phyloP scores from a whole-genome alignment of 37 sponge, comb jelly and placozoan species.

The Aphrocallistes beatrix region DNA sequence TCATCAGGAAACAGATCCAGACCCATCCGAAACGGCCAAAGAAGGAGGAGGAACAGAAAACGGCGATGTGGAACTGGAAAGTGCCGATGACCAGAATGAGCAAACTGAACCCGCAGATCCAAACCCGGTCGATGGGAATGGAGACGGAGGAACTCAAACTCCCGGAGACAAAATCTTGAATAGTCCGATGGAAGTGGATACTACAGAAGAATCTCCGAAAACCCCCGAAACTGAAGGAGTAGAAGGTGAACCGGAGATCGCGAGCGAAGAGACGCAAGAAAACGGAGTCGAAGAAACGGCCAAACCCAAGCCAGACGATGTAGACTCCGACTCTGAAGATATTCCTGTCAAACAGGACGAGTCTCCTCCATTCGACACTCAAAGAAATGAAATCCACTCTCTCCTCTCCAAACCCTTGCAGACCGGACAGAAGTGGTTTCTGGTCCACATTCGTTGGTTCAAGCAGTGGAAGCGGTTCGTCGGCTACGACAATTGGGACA shows the following conservation, averaged over 20 bases:
- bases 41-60: too few relatives aligned
- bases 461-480: constrained; percentile 90
- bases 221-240: too few relatives aligned
- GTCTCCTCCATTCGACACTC: neutral
- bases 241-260: neutral
- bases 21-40: too few relatives aligned
- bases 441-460: constrained; percentile 71
- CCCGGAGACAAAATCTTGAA: too few relatives aligned
- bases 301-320: neutral
- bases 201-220: too few relatives aligned
- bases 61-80: too few relatives aligned
- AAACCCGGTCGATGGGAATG: too few relatives aligned
- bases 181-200: too few relatives aligned
- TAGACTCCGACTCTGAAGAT: neutral
- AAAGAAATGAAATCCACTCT: neutral
- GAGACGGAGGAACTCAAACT: too few relatives aligned
- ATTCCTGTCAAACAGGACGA: neutral
- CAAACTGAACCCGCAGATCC: too few relatives aligned
- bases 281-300: neutral
- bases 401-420: neutral
- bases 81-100: too few relatives aligned
- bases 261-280: neutral
- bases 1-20: too few relatives aligned
- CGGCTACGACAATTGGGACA: constrained; percentile 73
- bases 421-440: constrained; percentile 32